Evolutionary conservation across 2,113 vertebrate genomes (phyloP).

Genomic region (Apus apus): DNA sequence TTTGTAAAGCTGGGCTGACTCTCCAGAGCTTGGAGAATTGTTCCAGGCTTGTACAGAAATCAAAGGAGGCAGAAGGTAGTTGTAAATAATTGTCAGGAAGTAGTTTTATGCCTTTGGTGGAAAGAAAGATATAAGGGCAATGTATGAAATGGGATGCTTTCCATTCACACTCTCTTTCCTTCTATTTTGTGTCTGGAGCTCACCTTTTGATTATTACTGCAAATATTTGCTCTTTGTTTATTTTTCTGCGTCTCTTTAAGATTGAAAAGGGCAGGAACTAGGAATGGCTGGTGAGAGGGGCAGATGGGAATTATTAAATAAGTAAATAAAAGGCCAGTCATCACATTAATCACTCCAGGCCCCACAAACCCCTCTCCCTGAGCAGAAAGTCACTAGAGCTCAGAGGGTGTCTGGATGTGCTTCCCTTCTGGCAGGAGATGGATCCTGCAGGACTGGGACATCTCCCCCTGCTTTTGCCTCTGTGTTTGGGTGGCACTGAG

Average conservation of each 20-base stretch:
- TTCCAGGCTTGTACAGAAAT: background rate
- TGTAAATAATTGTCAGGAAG: conserved; percentile 42
- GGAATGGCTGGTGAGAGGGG: background rate
- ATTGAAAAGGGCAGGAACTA: background rate
- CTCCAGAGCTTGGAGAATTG: background rate
- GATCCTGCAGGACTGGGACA: background rate
- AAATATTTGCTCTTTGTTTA: conserved; percentile 52
- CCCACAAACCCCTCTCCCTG: fast-evolving
- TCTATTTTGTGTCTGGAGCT: background rate
- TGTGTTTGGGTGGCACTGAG: background rate
- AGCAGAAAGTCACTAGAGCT: background rate
- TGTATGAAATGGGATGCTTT: background rate
- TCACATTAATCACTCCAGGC: background rate
- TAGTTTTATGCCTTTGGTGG: background rate
- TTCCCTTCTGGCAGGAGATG: background rate
- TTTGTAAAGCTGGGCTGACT: background rate
- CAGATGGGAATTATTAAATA: conserved; percentile 43
- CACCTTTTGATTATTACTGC: conserved; percentile 3
- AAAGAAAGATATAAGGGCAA: background rate
- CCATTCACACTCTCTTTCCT: background rate
- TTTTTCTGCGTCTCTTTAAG: background rate
- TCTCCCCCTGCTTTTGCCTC: fast-evolving
- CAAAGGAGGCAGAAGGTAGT: conserved; percentile 28
- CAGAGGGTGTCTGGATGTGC: fast-evolving
- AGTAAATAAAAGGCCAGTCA: background rate